Evolutionary conservation across 92 coral and sea anemone genomes (phyloP).

Genomic region (Galaxea fascicularis): DNA sequence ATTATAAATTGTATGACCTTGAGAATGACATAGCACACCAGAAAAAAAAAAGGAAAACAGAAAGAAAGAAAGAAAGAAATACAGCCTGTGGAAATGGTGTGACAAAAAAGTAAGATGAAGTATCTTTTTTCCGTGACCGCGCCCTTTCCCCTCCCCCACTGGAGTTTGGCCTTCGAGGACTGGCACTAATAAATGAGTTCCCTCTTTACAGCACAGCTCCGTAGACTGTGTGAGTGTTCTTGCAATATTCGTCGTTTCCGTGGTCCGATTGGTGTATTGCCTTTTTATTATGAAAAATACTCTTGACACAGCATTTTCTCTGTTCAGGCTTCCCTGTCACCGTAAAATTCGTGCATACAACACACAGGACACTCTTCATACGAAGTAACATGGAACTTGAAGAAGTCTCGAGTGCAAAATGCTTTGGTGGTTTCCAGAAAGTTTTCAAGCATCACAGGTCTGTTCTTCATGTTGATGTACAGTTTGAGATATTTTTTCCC

Average conservation of each 20-base stretch:
- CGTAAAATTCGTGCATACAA: constrained; percentile 6
- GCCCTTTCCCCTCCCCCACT: background rate
- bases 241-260: background rate
- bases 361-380: background rate
- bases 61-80: no score
- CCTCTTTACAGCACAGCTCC: background rate
- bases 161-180: background rate
- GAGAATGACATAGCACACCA: no score
- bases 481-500: background rate
- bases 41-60: no score
- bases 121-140: background rate
- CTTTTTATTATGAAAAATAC: background rate
- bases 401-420: constrained; percentile 78
- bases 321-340: constrained; percentile 7
- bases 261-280: background rate
- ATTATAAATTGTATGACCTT: no score
- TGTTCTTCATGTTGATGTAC: background rate
- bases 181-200: constrained; percentile 13
- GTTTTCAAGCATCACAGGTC: constrained; percentile 87
- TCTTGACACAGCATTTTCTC: background rate
- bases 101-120: no score
- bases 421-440: constrained; percentile 91
- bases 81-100: no score
- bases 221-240: background rate
- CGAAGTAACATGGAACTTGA: constrained; percentile 75